Evolutionary conservation across 2,797 vertebrate genomes (phyloP).

Genomic region (Phylloscopus collybita): DNA sequence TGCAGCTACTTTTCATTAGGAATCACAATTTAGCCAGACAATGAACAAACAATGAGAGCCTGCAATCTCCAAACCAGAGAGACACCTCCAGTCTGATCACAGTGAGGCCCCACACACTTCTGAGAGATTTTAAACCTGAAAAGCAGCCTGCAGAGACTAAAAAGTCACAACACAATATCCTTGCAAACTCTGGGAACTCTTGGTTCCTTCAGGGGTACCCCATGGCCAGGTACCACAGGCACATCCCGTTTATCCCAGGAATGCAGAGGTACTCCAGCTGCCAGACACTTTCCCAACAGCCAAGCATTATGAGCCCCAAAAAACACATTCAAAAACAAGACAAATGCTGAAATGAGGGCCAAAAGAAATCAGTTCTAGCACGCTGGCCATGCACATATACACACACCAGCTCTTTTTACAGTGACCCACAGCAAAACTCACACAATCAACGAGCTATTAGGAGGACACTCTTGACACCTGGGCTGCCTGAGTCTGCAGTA

Average conservation of each 20-base stretch:
- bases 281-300: neutral
- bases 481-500: neutral
- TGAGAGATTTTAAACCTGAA: neutral
- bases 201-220: neutral
- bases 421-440: slow-evolving; percentile 26
- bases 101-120: accelerated
- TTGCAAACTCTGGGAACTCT: neutral
- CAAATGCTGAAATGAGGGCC: neutral
- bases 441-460: slow-evolving; percentile 10
- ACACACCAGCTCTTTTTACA: slow-evolving; percentile 49
- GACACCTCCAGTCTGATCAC: neutral
- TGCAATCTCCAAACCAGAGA: neutral
- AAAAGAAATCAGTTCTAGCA: slow-evolving; percentile 5
- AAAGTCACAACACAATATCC: neutral
- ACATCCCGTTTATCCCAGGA: neutral
- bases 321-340: neutral
- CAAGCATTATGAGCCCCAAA: neutral
- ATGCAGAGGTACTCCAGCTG: neutral
- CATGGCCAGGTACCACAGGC: neutral
- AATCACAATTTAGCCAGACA: neutral
- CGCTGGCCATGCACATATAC: neutral
- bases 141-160: neutral
- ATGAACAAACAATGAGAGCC: neutral
- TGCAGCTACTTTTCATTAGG: slow-evolving; percentile 30
- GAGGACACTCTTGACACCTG: neutral